A percentile compares a stretch with the other conserved stretches of the same genome.
phyloP scores from a whole-genome alignment of 1,140 invertebrate genomes.

The Calosoma granatense region DNA sequence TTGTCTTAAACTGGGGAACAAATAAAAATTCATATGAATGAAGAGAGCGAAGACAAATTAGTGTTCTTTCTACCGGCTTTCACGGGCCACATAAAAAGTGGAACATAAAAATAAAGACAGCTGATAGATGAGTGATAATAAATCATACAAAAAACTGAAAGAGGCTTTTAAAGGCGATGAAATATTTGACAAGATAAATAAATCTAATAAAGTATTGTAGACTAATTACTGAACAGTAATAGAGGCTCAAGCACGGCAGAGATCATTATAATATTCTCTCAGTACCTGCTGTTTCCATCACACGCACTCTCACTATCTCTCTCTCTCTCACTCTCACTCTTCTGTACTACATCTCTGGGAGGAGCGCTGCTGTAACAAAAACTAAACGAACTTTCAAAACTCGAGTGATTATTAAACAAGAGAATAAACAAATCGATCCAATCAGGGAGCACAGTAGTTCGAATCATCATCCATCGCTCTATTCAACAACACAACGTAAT shows the following conservation, averaged over 20 bases:
- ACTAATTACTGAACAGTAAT: not conserved
- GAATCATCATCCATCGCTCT: not conserved
- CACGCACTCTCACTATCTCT: too few relatives aligned
- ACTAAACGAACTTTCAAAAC: not conserved
- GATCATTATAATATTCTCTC: slow-evolving; percentile 8
- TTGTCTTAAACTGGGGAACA: not conserved
- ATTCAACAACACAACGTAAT: too few relatives aligned
- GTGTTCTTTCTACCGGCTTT: not conserved
- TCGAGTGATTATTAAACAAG: not conserved
- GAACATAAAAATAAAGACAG: not conserved
- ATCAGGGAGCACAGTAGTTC: not conserved
- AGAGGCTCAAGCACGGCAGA: not conserved
- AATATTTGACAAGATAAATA: slow-evolving; percentile 8
- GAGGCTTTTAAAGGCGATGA: slow-evolving; percentile 6
- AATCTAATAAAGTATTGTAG: slow-evolving; percentile 7
- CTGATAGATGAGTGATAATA: slow-evolving; percentile 3
- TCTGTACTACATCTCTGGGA: too few relatives aligned
- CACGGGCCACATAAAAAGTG: not conserved
- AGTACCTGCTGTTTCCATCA: not conserved
- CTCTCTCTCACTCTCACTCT: too few relatives aligned
- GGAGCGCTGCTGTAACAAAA: not conserved
- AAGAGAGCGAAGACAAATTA: not conserved
- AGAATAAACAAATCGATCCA: not conserved
- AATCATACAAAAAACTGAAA: slow-evolving; percentile 7
- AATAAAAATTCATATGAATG: not conserved